phyloP scores from a whole-genome alignment of 2,888 invertebrate genomes.

The Cecidostiba fungosa region DNA sequence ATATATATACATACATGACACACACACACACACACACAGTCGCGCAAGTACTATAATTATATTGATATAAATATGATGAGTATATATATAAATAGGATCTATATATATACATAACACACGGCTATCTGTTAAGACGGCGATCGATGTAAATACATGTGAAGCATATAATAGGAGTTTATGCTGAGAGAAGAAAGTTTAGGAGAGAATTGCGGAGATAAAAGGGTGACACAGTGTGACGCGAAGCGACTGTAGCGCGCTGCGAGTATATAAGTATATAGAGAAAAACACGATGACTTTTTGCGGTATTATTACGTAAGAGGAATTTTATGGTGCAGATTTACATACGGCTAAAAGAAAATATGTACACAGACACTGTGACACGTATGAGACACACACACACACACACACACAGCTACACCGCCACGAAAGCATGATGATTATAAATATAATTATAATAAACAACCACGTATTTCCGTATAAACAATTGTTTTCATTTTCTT shows the following conservation, averaged over 20 bases:
- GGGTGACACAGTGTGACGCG: conserved; percentile 14
- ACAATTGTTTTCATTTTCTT: conserved; percentile 59
- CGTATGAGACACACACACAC: conserved; percentile 65
- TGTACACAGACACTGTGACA: conserved; percentile 65
- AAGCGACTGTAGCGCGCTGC: conserved; percentile 30
- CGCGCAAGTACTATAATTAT: conserved; percentile 66
- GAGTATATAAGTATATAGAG: conserved; percentile 8
- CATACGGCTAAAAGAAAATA: conserved; percentile 62
- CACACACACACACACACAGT: background rate
- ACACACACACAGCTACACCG: conserved; percentile 70
- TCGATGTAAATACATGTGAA: conserved; percentile 76
- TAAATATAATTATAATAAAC: conserved; percentile 80
- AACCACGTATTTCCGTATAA: conserved; percentile 79
- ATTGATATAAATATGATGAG: conserved; percentile 67
- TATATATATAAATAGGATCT: conserved; percentile 74
- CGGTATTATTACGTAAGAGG: conserved; percentile 19
- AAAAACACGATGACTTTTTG: conserved; percentile 41
- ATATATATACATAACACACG: conserved; percentile 71
- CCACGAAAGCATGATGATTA: conserved; percentile 76
- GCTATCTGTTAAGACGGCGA: conserved; percentile 74
- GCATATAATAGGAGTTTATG: conserved; percentile 25
- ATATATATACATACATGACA: too few relatives aligned
- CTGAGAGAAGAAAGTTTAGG: conserved; percentile 29
- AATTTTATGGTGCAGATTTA: conserved; percentile 46
- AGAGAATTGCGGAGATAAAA: conserved; percentile 23